Conservation (phyloP, 2,113 vertebrate genomes). For the Benitochromis conjunctus region DNA sequence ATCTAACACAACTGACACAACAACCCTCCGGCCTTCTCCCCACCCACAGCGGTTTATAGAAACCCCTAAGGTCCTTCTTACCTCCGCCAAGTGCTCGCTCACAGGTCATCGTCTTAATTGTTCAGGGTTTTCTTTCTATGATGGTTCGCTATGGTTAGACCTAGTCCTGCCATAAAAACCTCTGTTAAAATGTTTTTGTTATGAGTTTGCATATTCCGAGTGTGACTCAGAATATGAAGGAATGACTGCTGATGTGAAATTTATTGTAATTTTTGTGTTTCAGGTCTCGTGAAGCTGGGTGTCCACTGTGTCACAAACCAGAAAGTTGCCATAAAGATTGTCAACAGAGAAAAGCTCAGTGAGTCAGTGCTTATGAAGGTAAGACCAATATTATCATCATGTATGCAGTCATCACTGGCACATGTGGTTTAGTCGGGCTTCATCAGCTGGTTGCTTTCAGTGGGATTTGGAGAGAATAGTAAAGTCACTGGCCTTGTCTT, state of each 20-base stretch:
- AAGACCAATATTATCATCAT: background rate
- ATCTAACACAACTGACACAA: background rate
- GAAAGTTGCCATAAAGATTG: slow-evolving; percentile 96
- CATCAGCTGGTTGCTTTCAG: background rate
- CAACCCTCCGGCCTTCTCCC: background rate
- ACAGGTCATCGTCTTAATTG: background rate
- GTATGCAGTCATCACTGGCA: background rate
- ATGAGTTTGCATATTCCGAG: background rate
- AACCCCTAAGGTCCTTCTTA: background rate
- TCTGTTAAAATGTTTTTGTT: background rate
- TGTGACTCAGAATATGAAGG: background rate
- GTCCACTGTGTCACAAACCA: slow-evolving; percentile 93
- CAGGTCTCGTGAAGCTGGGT: slow-evolving; percentile 91
- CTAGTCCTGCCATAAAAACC: background rate
- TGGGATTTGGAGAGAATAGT: background rate
- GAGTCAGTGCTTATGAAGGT: slow-evolving; percentile 91
- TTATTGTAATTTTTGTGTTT: background rate
- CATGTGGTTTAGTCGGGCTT: background rate
- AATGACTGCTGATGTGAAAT: background rate
- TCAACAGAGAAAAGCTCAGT: slow-evolving; percentile 97
- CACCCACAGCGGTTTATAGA: background rate
- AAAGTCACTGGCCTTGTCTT: background rate
- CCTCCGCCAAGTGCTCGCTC: background rate
- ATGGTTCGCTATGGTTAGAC: background rate
- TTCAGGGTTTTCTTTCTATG: background rate